Evolutionary conservation across 2,888 invertebrate species (phyloP).

Genomic region (Drosophila fungiperda): DNA sequence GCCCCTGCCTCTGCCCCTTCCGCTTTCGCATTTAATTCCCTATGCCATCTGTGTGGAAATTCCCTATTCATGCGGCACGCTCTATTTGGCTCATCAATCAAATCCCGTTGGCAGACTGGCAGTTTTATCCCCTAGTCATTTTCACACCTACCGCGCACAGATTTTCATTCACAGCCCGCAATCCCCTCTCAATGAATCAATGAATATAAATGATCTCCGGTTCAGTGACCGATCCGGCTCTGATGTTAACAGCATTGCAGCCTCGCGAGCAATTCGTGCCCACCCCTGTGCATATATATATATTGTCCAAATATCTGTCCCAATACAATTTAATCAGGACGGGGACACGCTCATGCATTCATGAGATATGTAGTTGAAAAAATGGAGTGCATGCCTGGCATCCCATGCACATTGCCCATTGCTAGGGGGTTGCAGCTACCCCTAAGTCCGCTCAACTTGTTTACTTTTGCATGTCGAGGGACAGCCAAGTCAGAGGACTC

Average conservation of each 20-base stretch:
- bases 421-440: conserved; percentile 47
- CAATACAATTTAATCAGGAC: conserved; percentile 70
- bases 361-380: conserved; percentile 42
- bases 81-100: conserved; percentile 74
- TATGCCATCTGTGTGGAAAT: conserved; percentile 49
- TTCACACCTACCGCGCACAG: conserved; percentile 62
- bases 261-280: conserved; percentile 52
- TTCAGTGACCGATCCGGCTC: conserved; percentile 60
- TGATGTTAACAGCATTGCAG: conserved; percentile 56
- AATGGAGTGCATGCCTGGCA: conserved; percentile 42
- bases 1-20: background rate
- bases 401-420: conserved; percentile 11
- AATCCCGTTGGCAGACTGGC: conserved; percentile 47
- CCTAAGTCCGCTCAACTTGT: conserved; percentile 51
- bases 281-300: conserved; percentile 46
- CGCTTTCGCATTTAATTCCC: background rate
- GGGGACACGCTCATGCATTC: conserved; percentile 40
- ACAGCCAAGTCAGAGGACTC: conserved; percentile 8
- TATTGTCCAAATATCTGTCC: conserved; percentile 49
- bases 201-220: conserved; percentile 70
- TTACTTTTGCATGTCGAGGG: conserved; percentile 53
- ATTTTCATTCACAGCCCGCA: conserved; percentile 35
- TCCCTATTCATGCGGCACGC: conserved; percentile 72
- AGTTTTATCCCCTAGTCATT: conserved; percentile 62
- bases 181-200: conserved; percentile 50